Conservation (phyloP, 1,140 invertebrate species). For the Drosophila ogumai region DNA sequence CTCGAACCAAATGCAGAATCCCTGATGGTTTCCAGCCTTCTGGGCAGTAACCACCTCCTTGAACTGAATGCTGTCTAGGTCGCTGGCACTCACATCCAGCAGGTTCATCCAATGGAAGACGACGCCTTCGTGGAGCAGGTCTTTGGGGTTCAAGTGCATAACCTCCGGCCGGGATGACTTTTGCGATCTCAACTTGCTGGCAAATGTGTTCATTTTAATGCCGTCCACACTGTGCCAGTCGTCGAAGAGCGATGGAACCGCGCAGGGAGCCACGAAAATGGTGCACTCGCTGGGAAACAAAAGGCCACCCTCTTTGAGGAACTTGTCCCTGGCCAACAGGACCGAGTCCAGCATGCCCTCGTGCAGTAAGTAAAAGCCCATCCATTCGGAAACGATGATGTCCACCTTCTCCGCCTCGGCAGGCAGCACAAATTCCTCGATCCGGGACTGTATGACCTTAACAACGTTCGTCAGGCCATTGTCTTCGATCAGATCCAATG, state of each 20-base stretch:
- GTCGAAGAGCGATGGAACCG: constrained; percentile 88
- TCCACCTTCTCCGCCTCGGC: constrained; percentile 94
- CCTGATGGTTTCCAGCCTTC: constrained; percentile 89
- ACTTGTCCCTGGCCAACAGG: constrained; percentile 96
- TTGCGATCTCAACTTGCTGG: constrained; percentile 85
- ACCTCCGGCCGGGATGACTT: constrained; percentile 87
- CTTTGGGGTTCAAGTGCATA: constrained; percentile 83
- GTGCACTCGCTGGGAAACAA: constrained; percentile 88
- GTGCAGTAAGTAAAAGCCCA: constrained; percentile 99
- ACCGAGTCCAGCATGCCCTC: constrained; percentile 99
- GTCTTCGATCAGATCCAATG: constrained; percentile 94
- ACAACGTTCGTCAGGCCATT: constrained; percentile 86
- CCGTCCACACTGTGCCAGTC: constrained; percentile 87
- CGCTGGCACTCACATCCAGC: constrained; percentile 85
- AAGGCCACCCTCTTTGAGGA: constrained; percentile 91
- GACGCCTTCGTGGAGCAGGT: constrained; percentile 86
- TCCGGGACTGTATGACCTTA: constrained; percentile 87
- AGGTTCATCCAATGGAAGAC: constrained; percentile 87
- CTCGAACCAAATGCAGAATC: constrained; percentile 89
- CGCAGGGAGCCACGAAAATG: constrained; percentile 89
- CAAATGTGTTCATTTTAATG: constrained; percentile 86
- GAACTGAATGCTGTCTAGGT: constrained; percentile 85
- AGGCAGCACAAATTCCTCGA: constrained; percentile 91
- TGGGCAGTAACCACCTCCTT: constrained; percentile 85
- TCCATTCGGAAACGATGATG: constrained; percentile 99